Evolutionary conservation across 1,140 invertebrate species (phyloP), one percentile per base, ranked within the genome.

Genomic region (Euglossa dilemma): DNA sequence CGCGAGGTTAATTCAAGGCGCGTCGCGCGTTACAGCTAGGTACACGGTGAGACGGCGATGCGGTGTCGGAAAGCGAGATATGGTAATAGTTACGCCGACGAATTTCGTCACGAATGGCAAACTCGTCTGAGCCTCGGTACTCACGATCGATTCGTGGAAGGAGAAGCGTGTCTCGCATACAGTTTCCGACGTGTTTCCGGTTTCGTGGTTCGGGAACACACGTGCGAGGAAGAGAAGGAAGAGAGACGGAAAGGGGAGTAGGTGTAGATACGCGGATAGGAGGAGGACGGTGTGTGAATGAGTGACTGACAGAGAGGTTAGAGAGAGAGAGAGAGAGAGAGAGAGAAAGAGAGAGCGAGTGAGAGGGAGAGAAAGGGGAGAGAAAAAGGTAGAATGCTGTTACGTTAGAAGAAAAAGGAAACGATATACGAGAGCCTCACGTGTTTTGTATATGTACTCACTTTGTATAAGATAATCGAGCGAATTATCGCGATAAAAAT

Each of bases 361-460:
- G 47, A 43, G 43, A 67, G n/a, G 59, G 28, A 54, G 56, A 36
- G 57, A 61, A 56, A 67, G 59, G n/a, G 36, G 56, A 36, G 57
- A 61, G 56, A 67, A 87, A 50, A 61, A 6, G 54, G 14, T 66
- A 54, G n/a, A 56, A 56, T 56, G 28, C 28, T 45, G 73, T 74
- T 28, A 25, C 36, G 18, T 71, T 78, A 83, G 12, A 25, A 75
- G 61, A 72, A 67, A 67, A 56, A 47, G 36, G 43, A 59, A 56
- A 84, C n/a, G n/a, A 81, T 81, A 82, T 36, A 82, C 64, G 74
- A 71, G 77, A 80, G 82, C 66, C 67, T 85, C 71, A 66, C 78
- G 84, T 88, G 87, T 89, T 89, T 89, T 89, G 74, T 89, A 89
- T 89, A 87, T 89, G 87, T 89, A 89, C 80, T 87, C 87, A 70